Conservation (phyloP, 2,113 vertebrate genomes). For the Nycticebus coucang region DNA sequence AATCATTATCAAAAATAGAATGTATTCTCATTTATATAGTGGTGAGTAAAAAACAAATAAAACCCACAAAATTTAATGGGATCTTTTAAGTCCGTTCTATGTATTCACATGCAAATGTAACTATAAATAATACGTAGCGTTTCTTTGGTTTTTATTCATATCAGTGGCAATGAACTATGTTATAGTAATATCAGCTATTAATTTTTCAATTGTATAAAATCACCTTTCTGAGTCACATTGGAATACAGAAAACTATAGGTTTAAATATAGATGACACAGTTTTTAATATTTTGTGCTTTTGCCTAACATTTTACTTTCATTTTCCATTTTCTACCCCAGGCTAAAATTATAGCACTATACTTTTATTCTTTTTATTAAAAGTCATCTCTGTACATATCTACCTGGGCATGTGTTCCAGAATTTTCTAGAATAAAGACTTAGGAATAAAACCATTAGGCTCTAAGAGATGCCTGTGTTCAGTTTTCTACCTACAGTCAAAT, state of each 20-base stretch:
- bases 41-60: too few species aligned
- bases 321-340: neutral
- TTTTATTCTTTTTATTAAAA: neutral
- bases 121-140: neutral
- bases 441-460: neutral
- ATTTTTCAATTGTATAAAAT: neutral
- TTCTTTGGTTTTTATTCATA: neutral
- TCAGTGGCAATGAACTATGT: neutral
- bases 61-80: neutral
- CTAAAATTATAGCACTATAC: neutral
- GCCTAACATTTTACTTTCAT: neutral
- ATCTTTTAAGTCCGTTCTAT: neutral
- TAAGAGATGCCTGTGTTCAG: neutral
- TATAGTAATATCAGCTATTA: neutral
- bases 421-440: constrained; percentile 6
- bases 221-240: neutral
- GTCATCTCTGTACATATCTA: neutral
- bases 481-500: neutral
- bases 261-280: neutral
- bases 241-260: neutral
- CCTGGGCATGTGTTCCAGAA: neutral
- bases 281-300: constrained; percentile 12
- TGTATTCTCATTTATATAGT: neutral
- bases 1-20: neutral
- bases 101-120: neutral